These are phyloP conservation scores for Caracal caracal DNA, from an alignment of 2,113 vertebrate species.

Conservation along the genomic window DNA sequence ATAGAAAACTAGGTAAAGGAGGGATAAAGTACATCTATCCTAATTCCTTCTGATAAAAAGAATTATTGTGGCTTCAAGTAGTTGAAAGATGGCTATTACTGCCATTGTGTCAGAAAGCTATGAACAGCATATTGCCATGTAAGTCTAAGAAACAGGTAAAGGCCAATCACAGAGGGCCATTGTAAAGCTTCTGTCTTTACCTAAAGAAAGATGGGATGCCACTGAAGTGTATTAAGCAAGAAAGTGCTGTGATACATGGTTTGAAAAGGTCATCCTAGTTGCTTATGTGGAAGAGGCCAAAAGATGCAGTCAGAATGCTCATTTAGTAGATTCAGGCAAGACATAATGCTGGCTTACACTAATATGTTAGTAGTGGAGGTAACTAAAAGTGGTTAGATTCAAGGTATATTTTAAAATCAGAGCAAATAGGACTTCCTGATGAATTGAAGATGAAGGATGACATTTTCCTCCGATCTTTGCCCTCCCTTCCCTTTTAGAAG, in stretches of 20 bases:
- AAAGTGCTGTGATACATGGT: background rate
- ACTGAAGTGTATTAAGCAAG: background rate
- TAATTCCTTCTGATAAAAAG: background rate
- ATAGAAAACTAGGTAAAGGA: background rate
- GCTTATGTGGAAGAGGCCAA: background rate
- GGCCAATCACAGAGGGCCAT: background rate
- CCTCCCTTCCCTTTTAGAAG: background rate
- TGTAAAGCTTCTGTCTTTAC: conserved; percentile 29
- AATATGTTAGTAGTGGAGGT: background rate
- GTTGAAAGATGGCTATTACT: background rate
- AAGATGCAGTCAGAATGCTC: background rate
- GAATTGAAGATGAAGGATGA: background rate
- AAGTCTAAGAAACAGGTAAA: background rate
- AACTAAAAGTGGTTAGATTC: background rate
- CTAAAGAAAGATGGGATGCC: background rate
- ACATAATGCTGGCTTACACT: background rate
- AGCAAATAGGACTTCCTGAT: background rate
- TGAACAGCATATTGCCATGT: background rate
- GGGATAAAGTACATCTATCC: background rate
- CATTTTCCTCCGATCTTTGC: background rate
- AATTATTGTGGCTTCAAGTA: background rate
- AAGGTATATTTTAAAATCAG: conserved; percentile 42
- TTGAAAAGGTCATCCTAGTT: background rate
- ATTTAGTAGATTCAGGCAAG: background rate
- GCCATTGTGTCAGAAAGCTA: background rate